These are phyloP conservation scores for Vidua macroura DNA, from an alignment of 2,113 vertebrate genomes.

Conservation along the genomic window DNA sequence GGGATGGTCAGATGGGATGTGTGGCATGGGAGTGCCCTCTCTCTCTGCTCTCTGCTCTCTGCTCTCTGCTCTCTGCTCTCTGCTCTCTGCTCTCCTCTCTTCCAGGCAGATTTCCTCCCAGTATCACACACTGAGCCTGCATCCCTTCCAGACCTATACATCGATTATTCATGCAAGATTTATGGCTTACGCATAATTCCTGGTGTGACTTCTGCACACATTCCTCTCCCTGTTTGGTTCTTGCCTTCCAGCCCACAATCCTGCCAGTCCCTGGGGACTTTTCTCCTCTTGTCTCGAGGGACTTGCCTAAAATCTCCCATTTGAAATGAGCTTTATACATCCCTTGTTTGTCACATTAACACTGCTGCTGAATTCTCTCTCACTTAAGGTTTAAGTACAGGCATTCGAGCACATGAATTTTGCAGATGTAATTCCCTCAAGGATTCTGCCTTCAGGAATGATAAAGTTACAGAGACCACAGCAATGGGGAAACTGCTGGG, in stretches of 20 bases:
- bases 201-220: neutral
- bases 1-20: neutral
- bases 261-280: neutral
- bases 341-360: neutral
- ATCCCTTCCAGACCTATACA: neutral
- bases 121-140: neutral
- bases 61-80: neutral
- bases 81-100: neutral
- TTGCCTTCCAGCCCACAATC: neutral
- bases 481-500: neutral
- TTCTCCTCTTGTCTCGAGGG: neutral
- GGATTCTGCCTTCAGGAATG: neutral
- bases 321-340: neutral
- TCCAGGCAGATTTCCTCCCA: neutral
- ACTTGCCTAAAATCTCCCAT: neutral
- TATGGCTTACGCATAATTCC: neutral
- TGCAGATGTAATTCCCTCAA: neutral
- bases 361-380: neutral
- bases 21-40: neutral
- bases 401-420: neutral
- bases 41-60: neutral
- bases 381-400: neutral
- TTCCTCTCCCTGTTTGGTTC: neutral
- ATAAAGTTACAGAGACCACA: constrained; percentile 15
- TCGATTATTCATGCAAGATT: neutral